Evolutionary conservation across 2,797 vertebrate species (phyloP), one percentile per base, ranked within the genome.

Genomic region (Argentina silus): DNA sequence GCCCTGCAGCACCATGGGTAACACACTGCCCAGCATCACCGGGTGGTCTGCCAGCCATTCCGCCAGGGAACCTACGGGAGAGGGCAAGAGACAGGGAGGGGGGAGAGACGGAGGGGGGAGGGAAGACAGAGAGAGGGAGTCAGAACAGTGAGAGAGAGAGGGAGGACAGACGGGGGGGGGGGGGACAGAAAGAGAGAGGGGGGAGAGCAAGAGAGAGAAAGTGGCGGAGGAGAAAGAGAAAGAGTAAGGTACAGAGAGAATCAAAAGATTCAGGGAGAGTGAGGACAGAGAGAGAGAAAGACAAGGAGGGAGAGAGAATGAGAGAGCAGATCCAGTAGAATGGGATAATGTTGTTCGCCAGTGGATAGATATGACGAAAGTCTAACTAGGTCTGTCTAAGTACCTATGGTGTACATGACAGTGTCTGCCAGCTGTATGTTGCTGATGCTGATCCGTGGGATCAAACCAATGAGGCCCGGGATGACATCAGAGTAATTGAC

Each of bases 401-500:
- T 91, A 99, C 98, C 98, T 1, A 99, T 98, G 14, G 97, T 99
- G 90, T 98, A 98, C 98, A 99, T 98, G 90, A 99, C 96, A 0
- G 98, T 99, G 88, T 99, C 98, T 0, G 97, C 97, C 53, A 99
- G 94, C 90, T 98, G 96, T 64, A 98, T 91, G 0, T 96, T 99
- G 90, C 95, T 97, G 91, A 97, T 96, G 89, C 95, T 98, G 93
- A 99, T 98, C 70, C 96, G 93, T 21, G 98, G 98, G 82, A 99
- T 97, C 83, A 99, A 95, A 43, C 96, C 98, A 0, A 99, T 98
- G 27, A 99, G 95, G 45, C 98, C 98, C 0, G 98, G 98, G 79
- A 99, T 98, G 71, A 99, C 98, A 1, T 99, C 98, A 0, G 97
- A 99, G 89, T 99, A 98, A 91, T 98, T 98, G 68, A 99, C 96